Percentiles rank a stretch among this genome's conserved stretches.
Conservation (phyloP, 2,797 vertebrate genomes). For the Manis crassicaudata region DNA sequence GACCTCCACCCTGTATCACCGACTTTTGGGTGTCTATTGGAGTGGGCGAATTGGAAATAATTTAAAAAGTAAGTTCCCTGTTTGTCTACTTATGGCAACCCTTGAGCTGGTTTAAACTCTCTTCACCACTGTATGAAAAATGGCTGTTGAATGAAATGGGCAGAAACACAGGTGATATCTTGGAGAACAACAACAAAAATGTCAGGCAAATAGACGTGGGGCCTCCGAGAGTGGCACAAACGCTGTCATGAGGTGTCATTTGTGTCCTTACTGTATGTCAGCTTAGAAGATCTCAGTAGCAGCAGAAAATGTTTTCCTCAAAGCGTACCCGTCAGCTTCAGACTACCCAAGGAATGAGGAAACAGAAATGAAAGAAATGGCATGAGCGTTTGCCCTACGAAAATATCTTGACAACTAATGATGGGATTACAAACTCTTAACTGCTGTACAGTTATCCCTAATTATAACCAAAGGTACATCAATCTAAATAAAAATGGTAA, state of each 20-base stretch:
- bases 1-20: background rate
- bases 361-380: slow-evolving; percentile 61
- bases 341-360: slow-evolving; percentile 65
- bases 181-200: slow-evolving; percentile 49
- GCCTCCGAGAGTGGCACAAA: slow-evolving; percentile 62
- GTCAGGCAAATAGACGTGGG: slow-evolving; percentile 31
- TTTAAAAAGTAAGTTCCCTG: background rate
- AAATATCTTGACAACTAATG: slow-evolving; percentile 80
- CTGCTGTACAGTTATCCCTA: slow-evolving; percentile 83
- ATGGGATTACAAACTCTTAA: slow-evolving; percentile 80
- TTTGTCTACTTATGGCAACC: background rate
- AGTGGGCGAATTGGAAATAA: background rate
- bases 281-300: slow-evolving; percentile 68
- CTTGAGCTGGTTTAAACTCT: background rate
- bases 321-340: background rate
- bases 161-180: slow-evolving; percentile 36
- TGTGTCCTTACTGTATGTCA: slow-evolving; percentile 67
- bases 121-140: background rate
- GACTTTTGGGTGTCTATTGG: background rate
- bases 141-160: background rate
- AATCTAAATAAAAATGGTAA: slow-evolving; percentile 84
- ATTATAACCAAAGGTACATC: slow-evolving; percentile 85
- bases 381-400: slow-evolving; percentile 71
- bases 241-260: slow-evolving; percentile 70
- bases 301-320: slow-evolving; percentile 76